Percentiles rank a stretch among this genome's conserved stretches.
These are phyloP conservation scores for Pelvicachromis taeniatus DNA, from an alignment of 2,113 vertebrate genomes.

Conservation along the genomic window DNA sequence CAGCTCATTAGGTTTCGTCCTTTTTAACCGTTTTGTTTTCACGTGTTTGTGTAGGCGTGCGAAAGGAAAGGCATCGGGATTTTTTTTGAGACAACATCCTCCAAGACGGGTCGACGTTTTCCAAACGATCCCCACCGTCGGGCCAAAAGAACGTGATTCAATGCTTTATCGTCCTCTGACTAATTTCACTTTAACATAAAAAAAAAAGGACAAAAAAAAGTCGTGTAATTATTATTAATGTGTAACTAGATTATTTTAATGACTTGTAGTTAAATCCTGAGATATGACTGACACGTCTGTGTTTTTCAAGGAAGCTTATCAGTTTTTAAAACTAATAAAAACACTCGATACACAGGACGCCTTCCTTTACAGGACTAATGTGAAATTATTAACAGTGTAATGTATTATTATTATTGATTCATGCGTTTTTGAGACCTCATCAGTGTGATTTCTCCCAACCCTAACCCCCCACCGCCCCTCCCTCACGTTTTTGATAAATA, in stretches of 20 bases:
- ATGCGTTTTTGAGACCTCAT: background rate
- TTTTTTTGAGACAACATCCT: background rate
- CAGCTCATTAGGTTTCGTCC: conserved; percentile 53
- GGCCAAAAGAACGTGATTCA: background rate
- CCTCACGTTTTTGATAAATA: background rate
- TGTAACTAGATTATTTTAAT: background rate
- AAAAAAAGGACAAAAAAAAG: background rate
- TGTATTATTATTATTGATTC: background rate
- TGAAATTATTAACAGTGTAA: background rate
- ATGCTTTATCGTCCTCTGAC: background rate
- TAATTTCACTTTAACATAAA: background rate
- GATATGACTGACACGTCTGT: rapidly evolving
- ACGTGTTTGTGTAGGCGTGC: background rate
- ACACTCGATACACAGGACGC: rapidly evolving
- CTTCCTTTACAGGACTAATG: rapidly evolving
- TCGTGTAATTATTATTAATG: rapidly evolving
- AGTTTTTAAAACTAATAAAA: background rate
- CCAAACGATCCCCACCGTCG: rapidly evolving
- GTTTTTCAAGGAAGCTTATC: background rate
- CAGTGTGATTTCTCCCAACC: background rate
- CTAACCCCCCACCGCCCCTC: background rate
- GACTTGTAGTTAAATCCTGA: background rate
- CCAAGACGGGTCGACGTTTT: rapidly evolving
- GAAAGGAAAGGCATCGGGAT: background rate
- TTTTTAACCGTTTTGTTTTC: conserved; percentile 26